These are phyloP conservation scores for Microcebus lehilahytsara DNA, from an alignment of 2,113 vertebrate genomes.

Conservation along the genomic window DNA sequence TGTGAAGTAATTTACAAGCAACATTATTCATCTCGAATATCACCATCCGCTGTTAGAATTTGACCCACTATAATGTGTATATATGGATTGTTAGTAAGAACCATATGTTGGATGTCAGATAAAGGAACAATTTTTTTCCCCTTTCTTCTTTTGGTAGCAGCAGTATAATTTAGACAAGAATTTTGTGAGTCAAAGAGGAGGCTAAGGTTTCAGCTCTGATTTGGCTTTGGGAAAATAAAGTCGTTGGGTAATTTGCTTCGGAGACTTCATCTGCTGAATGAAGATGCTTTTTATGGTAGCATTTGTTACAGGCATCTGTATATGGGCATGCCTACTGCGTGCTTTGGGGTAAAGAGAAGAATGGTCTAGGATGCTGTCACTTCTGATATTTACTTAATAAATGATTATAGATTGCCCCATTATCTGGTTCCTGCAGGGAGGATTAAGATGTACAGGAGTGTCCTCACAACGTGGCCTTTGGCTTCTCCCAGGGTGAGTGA, in stretches of 20 bases:
- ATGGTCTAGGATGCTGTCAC: background rate
- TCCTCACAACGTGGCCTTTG: background rate
- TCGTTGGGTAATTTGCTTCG: background rate
- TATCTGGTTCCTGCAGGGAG: background rate
- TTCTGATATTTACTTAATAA: background rate
- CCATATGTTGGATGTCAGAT: slow-evolving; percentile 14
- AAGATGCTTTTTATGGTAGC: background rate
- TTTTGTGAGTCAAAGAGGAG: background rate
- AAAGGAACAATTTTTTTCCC: background rate
- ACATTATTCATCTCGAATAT: background rate
- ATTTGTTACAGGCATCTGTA: background rate
- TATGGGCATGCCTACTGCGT: background rate
- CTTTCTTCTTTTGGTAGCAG: background rate
- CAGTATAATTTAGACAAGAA: slow-evolving; percentile 28
- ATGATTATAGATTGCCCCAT: background rate
- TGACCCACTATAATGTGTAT: background rate
- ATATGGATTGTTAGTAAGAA: slow-evolving; percentile 4
- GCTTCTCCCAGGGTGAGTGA: background rate
- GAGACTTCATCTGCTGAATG: background rate
- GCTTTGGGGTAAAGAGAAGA: background rate
- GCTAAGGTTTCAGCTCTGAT: slow-evolving; percentile 29
- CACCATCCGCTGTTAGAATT: background rate
- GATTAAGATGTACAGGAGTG: background rate
- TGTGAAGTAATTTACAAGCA: slow-evolving; percentile 53
- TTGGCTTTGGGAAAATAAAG: background rate